A percentile compares a stretch with the other conserved stretches of the same genome.
phyloP scores from a whole-genome alignment of 2,888 invertebrate species.

The Buathra laborator region DNA sequence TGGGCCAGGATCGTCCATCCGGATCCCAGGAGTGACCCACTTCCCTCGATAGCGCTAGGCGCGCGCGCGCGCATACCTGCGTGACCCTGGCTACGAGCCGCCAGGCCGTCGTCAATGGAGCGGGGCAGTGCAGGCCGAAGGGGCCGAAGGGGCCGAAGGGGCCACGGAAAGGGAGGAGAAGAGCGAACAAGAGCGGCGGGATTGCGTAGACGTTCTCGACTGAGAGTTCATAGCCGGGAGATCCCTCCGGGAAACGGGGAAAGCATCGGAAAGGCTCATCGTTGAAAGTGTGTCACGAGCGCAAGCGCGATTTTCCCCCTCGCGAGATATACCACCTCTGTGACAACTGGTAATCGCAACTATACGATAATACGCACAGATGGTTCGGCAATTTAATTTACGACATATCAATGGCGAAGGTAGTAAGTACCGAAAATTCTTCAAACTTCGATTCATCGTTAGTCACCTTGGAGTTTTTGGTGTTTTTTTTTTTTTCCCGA shows the following conservation, averaged over 20 bases:
- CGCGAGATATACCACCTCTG: neutral
- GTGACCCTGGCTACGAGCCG: constrained; percentile 51
- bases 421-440: no score
- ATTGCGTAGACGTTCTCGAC: constrained; percentile 16
- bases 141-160: neutral
- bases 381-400: neutral
- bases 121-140: neutral
- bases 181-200: constrained; percentile 21
- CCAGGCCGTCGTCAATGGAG: constrained; percentile 3
- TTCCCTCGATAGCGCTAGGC: constrained; percentile 70
- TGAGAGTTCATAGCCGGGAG: constrained; percentile 35
- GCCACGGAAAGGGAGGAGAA: no score
- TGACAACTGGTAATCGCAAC: neutral
- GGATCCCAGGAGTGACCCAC: constrained; percentile 81
- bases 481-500: no score
- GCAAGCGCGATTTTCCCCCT: neutral
- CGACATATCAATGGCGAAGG: neutral
- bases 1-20: constrained; percentile 68
- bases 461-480: no score
- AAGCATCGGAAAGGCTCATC: constrained; percentile 61
- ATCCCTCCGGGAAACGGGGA: constrained; percentile 66
- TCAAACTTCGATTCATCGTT: no score
- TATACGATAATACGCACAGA: neutral
- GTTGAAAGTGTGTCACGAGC: constrained; percentile 68
- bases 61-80: constrained; percentile 65